Evolutionary conservation across 1,140 invertebrate species (phyloP).

Genomic region (Meloidogyne exigua): DNA sequence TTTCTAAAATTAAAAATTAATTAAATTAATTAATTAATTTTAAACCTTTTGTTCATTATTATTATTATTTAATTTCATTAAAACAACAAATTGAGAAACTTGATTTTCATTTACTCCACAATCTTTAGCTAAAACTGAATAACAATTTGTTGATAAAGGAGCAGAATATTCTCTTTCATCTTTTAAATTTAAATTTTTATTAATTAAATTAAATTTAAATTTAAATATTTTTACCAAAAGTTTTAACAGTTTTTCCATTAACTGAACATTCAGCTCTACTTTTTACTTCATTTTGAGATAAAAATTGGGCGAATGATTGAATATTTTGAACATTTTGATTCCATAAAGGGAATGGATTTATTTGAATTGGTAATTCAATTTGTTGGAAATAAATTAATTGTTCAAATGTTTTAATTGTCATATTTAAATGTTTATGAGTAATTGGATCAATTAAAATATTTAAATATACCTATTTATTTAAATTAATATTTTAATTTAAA

Average conservation of each 20-base stretch:
- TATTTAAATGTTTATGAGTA: slow-evolving; percentile 39
- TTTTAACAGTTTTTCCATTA: slow-evolving; percentile 29
- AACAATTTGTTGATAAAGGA: slow-evolving; percentile 24
- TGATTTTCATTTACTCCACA: slow-evolving; percentile 30
- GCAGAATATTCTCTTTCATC: slow-evolving; percentile 32
- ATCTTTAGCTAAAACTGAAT: slow-evolving; percentile 44
- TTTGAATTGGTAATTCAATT: slow-evolving; percentile 26
- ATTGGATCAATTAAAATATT: slow-evolving; percentile 47
- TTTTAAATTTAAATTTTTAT: background rate
- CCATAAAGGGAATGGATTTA: slow-evolving; percentile 18
- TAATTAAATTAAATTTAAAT: background rate
- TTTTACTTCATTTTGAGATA: background rate
- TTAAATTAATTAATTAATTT: background rate
- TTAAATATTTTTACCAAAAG: slow-evolving; percentile 21
- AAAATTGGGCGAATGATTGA: slow-evolving; percentile 14
- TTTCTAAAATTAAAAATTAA: slow-evolving; percentile 24
- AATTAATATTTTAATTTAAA: no score
- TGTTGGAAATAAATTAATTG: slow-evolving; percentile 20
- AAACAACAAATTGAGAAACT: slow-evolving; percentile 34
- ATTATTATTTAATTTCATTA: slow-evolving; percentile 37
- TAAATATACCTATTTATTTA: slow-evolving; percentile 3
- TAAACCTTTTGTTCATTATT: background rate
- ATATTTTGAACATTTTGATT: slow-evolving; percentile 12
- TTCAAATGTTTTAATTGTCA: slow-evolving; percentile 44
- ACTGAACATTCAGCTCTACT: slow-evolving; percentile 31